phyloP scores from a whole-genome alignment of 1,140 invertebrate genomes.

The Ips typographus region DNA sequence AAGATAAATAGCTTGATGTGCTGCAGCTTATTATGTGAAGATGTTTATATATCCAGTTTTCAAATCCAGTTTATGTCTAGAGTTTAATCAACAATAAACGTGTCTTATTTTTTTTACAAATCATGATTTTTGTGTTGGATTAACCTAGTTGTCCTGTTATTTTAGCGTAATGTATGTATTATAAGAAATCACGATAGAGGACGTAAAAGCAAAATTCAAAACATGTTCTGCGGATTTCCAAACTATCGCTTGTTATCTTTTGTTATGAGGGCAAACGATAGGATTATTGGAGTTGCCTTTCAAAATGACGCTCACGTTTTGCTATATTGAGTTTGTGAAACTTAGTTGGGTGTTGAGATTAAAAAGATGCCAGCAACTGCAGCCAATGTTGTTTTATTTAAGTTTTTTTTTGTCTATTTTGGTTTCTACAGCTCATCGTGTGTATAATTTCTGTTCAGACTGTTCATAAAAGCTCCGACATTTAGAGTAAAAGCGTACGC shows the following conservation, averaged over 20 bases:
- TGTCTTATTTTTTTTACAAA: too few species aligned
- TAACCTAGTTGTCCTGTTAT: too few species aligned
- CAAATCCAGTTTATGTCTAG: too few species aligned
- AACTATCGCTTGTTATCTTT: conserved; percentile 37
- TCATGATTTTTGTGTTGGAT: too few species aligned
- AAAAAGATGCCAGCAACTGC: not conserved
- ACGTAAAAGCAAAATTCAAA: conserved; percentile 21
- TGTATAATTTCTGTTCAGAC: not conserved
- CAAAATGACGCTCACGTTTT: conserved; percentile 30
- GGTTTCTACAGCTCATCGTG: not conserved
- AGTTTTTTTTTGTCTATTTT: not conserved
- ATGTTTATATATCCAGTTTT: too few species aligned
- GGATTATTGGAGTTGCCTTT: conserved; percentile 36
- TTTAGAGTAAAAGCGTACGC: not conserved
- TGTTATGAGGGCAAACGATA: conserved; percentile 31
- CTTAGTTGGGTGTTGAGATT: conserved; percentile 21
- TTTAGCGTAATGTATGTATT: too few species aligned
- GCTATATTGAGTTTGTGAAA: conserved; percentile 28
- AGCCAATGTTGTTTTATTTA: too few species aligned
- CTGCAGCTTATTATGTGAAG: too few species aligned
- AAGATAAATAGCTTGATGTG: not conserved
- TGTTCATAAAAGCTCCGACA: not conserved
- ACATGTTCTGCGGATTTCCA: conserved; percentile 31
- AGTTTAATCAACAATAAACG: too few species aligned
- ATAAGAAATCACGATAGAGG: too few species aligned